Evolutionary conservation across 2,113 vertebrate genomes (phyloP).

Genomic region (Myrmecophaga tridactyla): DNA sequence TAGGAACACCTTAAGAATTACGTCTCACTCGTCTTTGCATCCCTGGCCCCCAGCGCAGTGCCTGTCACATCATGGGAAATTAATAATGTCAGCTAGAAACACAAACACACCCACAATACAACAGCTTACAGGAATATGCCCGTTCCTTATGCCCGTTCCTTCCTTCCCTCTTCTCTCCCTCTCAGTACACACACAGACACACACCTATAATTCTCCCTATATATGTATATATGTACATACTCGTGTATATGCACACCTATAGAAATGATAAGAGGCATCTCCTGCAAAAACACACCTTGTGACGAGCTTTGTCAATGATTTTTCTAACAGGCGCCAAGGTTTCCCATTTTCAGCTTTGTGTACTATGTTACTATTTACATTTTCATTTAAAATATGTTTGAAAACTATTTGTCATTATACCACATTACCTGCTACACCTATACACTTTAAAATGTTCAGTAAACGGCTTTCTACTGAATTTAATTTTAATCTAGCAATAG

Average conservation of each 20-base stretch:
- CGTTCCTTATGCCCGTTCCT: not conserved
- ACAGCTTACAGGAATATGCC: not conserved
- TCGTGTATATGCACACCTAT: not conserved
- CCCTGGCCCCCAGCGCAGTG: not conserved
- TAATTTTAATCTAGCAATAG: not conserved
- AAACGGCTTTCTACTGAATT: conserved; percentile 6
- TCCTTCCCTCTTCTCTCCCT: not conserved
- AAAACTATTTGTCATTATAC: not conserved
- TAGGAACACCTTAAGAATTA: not conserved
- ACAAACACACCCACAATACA: not conserved
- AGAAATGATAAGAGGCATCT: not conserved
- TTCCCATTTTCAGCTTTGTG: not conserved
- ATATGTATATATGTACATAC: not conserved
- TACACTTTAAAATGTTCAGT: not conserved
- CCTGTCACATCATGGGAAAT: not conserved
- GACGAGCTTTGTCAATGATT: not conserved
- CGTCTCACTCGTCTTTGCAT: not conserved
- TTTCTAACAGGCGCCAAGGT: not conserved
- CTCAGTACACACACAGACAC: not conserved
- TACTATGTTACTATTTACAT: not conserved
- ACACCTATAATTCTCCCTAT: not conserved
- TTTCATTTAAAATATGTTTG: not conserved
- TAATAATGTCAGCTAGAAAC: not conserved
- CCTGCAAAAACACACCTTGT: not conserved
- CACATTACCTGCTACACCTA: not conserved